Evolutionary conservation across 2,888 invertebrate genomes (phyloP).

Genomic region (Andricus curvator): DNA sequence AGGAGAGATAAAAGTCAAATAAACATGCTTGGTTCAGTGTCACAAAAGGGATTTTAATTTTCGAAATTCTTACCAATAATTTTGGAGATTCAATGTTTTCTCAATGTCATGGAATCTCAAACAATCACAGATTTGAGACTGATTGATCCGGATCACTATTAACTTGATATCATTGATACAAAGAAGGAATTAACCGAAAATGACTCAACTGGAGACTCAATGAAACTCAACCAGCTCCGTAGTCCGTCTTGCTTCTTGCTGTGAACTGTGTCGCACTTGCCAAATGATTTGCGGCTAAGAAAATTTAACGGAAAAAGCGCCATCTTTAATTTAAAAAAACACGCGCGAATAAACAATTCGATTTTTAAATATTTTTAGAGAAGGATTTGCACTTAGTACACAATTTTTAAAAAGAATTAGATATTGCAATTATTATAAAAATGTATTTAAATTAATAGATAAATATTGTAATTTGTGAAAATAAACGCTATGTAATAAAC

Average conservation of each 20-base stretch:
- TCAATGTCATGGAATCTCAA: not conserved
- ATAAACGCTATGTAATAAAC: not conserved
- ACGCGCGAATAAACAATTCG: not conserved
- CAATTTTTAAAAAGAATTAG: not conserved
- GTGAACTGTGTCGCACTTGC: not conserved
- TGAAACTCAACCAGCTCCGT: no score
- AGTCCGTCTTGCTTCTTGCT: no score
- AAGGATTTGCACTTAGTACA: not conserved
- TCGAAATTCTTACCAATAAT: not conserved
- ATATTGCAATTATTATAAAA: no score
- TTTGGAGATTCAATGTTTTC: not conserved
- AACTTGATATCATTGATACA: not conserved
- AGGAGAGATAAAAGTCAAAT: not conserved
- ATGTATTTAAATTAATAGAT: no score
- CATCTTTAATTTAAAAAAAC: not conserved
- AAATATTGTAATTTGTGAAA: not conserved
- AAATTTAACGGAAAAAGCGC: conserved; percentile 13
- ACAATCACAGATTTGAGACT: not conserved
- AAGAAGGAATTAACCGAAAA: not conserved
- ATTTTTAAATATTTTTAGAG: not conserved
- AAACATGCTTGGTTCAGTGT: not conserved
- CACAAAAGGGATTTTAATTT: not conserved
- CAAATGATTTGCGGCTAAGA: not conserved
- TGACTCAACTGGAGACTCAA: not conserved
- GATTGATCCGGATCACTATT: not conserved